These are phyloP conservation scores for Saimiri boliviensis DNA, from an alignment of 2,113 vertebrate species.

Conservation along the genomic window DNA sequence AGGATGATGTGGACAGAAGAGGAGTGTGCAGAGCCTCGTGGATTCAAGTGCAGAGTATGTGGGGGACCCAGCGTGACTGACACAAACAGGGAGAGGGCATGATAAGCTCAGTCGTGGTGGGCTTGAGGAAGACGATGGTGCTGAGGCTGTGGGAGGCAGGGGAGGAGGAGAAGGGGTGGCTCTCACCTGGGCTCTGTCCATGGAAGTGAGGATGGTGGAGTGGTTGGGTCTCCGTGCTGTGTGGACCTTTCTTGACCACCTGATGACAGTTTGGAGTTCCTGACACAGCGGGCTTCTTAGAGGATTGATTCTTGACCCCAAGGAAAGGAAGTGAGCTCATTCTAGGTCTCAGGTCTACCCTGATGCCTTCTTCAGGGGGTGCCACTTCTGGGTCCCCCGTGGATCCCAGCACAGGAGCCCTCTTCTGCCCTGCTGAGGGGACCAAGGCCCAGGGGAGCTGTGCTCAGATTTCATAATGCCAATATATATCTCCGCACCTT, in stretches of 20 bases:
- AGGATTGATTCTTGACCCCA: neutral
- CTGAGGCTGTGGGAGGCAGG: neutral
- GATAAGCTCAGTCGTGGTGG: neutral
- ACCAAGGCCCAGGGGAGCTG: accelerated
- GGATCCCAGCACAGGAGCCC: neutral
- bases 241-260: neutral
- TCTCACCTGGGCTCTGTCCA: neutral
- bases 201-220: neutral
- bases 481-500: accelerated
- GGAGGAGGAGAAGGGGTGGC: neutral
- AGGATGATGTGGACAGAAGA: neutral
- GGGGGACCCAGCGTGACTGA: neutral
- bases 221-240: neutral
- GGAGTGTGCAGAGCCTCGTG: neutral
- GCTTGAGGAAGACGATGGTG: no score
- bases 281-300: neutral
- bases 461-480: neutral
- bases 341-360: no score
- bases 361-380: neutral
- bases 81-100: neutral
- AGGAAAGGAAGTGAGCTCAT: no score
- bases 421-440: neutral
- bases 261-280: neutral
- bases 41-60: neutral
- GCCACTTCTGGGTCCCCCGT: neutral